Evolutionary conservation across 1,140 invertebrate genomes (phyloP).

Genomic region (Aphelinus atriplicis): DNA sequence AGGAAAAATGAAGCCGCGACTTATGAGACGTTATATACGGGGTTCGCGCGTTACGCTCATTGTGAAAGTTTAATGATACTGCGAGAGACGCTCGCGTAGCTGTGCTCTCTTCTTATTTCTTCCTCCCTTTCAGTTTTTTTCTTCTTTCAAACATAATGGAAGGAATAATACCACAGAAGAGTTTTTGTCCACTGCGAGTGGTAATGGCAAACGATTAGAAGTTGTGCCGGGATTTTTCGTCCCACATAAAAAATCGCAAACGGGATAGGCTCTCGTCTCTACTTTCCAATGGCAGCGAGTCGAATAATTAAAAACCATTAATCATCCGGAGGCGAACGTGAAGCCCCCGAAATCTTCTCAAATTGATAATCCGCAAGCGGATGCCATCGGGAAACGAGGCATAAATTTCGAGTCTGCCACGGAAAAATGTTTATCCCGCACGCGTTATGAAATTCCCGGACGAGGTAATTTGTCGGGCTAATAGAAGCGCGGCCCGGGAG

Average conservation of each 20-base stretch:
- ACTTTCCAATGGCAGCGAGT: too few relatives aligned
- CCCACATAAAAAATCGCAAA: not conserved
- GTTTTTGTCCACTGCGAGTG: too few relatives aligned
- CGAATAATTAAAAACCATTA: too few relatives aligned
- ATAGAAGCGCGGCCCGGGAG: constrained; percentile 23
- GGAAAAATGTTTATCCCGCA: constrained; percentile 27
- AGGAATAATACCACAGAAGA: not conserved
- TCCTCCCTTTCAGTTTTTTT: too few relatives aligned
- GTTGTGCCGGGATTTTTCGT: not conserved
- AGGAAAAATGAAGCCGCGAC: constrained; percentile 19
- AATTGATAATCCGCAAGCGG: constrained; percentile 6
- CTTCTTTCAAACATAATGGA: constrained; percentile 5
- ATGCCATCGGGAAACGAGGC: not conserved
- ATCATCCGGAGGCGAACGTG: too few relatives aligned
- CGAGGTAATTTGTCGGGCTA: constrained; percentile 28
- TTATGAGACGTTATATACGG: constrained; percentile 5
- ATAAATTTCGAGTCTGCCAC: constrained; percentile 11
- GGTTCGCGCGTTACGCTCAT: constrained; percentile 1
- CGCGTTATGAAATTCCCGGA: constrained; percentile 34
- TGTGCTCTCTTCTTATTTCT: not conserved
- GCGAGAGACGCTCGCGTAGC: not conserved
- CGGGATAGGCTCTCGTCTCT: too few relatives aligned
- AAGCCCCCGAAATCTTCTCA: not conserved
- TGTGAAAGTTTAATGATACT: constrained; percentile 28
- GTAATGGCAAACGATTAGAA: too few relatives aligned